Evolutionary conservation across 2,797 vertebrate species (phyloP).

Genomic region (Ispidina picta): DNA sequence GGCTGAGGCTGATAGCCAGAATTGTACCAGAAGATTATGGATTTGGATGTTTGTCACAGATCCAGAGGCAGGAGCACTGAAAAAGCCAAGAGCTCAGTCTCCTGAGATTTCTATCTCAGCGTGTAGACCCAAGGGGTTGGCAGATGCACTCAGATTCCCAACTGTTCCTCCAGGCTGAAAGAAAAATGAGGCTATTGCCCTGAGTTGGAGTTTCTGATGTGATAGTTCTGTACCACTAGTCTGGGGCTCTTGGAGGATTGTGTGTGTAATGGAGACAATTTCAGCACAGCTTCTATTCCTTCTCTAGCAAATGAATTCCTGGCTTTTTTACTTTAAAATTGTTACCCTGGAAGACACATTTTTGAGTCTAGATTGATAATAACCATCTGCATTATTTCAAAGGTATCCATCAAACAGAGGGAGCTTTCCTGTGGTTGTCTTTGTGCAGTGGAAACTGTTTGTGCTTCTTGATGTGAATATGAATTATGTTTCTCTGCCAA

Average conservation of each 20-base stretch:
- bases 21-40: background rate
- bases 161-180: background rate
- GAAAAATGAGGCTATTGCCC: background rate
- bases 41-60: background rate
- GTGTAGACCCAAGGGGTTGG: background rate
- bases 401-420: background rate
- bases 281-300: background rate
- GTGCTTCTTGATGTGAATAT: slow-evolving; percentile 46
- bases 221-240: background rate
- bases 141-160: background rate
- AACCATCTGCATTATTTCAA: background rate
- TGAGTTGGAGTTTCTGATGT: background rate
- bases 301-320: background rate
- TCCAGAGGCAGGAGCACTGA: background rate
- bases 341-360: background rate
- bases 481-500: slow-evolving; percentile 43
- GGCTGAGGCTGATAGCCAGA: background rate
- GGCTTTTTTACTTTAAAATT: background rate
- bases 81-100: accelerated
- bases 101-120: background rate
- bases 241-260: background rate
- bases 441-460: slow-evolving; percentile 14
- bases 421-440: slow-evolving; percentile 23
- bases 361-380: background rate
- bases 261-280: background rate